Conservation (phyloP, 2,888 invertebrate species). For the Limenitis camilla region DNA sequence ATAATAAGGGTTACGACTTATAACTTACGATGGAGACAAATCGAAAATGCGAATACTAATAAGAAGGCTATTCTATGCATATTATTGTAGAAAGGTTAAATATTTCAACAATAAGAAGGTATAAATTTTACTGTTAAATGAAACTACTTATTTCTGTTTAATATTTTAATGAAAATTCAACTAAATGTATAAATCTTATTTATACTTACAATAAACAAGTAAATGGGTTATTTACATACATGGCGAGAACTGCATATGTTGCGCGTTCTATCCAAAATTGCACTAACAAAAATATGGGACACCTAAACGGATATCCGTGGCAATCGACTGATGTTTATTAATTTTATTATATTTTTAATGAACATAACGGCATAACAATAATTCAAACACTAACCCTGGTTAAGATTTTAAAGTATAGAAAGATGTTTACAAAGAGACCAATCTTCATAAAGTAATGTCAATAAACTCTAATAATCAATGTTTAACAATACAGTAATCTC, state of each 20-base stretch:
- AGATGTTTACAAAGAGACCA: too few species aligned
- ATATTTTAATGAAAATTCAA: conserved; percentile 74
- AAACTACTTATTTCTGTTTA: conserved; percentile 36
- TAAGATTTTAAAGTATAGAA: not conserved
- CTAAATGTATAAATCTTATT: conserved; percentile 75
- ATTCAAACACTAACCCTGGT: too few species aligned
- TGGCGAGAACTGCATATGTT: conserved; percentile 31
- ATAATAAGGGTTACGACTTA: too few species aligned
- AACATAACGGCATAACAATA: not conserved
- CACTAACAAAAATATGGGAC: conserved; percentile 66
- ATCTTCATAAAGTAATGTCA: too few species aligned
- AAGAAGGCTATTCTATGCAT: too few species aligned
- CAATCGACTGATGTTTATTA: conserved; percentile 35
- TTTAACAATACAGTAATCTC: too few species aligned
- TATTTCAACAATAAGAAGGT: not conserved
- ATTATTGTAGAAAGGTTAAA: not conserved
- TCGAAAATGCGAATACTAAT: too few species aligned
- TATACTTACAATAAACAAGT: conserved; percentile 72
- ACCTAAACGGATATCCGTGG: conserved; percentile 32
- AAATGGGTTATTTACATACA: conserved; percentile 64
- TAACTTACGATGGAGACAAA: too few species aligned
- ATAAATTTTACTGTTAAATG: conserved; percentile 18
- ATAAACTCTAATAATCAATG: too few species aligned
- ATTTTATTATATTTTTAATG: not conserved
- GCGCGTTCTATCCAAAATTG: conserved; percentile 53